Evolutionary conservation across 2,797 vertebrate species (phyloP).

Genomic region (Arnoldichthys spilopterus): DNA sequence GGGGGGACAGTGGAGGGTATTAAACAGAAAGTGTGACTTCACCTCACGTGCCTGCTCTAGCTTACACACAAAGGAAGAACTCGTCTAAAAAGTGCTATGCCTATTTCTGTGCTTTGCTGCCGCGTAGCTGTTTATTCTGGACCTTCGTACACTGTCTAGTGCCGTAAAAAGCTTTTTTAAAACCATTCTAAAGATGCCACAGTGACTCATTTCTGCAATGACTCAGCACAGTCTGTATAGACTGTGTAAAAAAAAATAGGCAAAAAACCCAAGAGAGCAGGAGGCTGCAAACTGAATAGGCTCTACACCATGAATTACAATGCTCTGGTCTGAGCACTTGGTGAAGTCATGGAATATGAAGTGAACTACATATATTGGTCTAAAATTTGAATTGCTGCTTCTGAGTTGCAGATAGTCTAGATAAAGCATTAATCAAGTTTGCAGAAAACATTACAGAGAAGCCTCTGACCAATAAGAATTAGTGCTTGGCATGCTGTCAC

Average conservation of each 20-base stretch:
- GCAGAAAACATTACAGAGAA: background rate
- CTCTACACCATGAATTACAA: constrained; percentile 13
- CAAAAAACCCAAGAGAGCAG: background rate
- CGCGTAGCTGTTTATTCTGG: background rate
- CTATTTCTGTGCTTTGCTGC: background rate
- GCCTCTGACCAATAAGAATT: background rate
- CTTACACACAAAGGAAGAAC: constrained; percentile 30
- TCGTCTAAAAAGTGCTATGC: constrained; percentile 46
- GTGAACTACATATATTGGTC: background rate
- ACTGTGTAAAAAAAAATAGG: background rate
- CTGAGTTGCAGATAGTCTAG: background rate
- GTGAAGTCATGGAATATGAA: constrained; percentile 8
- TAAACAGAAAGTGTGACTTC: constrained; percentile 58
- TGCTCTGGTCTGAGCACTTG: background rate
- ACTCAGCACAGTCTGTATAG: background rate
- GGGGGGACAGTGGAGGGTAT: constrained; percentile 63
- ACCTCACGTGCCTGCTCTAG: constrained; percentile 29
- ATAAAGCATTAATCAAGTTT: background rate
- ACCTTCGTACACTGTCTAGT: background rate
- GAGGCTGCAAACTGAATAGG: constrained; percentile 9
- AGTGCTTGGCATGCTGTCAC: constrained; percentile 6
- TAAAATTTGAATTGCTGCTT: background rate
- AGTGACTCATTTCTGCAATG: constrained; percentile 14
- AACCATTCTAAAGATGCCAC: background rate
- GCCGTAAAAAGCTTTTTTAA: constrained; percentile 18